Conservation (phyloP, 1,140 invertebrate species). For the Phocides pigmalion region DNA sequence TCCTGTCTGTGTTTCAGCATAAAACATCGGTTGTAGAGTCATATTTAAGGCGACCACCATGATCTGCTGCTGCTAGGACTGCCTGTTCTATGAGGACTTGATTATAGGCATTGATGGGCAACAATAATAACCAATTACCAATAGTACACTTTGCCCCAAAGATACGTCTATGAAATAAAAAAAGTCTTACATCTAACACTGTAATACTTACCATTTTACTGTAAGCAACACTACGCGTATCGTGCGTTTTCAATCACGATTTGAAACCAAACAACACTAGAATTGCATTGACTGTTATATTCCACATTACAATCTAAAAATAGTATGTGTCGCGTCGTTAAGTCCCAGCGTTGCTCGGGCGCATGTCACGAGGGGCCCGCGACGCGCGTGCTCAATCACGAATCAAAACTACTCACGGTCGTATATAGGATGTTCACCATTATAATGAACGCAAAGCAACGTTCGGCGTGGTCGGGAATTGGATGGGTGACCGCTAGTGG, state of each 20-base stretch:
- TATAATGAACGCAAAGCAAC: conserved; percentile 13
- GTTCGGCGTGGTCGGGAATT: background rate
- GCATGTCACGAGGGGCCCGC: conserved; percentile 56
- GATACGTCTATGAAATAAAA: too few relatives aligned
- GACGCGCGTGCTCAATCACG: conserved; percentile 67
- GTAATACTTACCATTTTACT: background rate
- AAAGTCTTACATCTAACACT: too few relatives aligned
- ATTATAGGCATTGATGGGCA: too few relatives aligned
- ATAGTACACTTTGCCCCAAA: too few relatives aligned
- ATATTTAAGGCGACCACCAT: too few relatives aligned
- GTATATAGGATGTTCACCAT: conserved; percentile 16
- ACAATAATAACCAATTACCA: too few relatives aligned
- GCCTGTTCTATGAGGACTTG: too few relatives aligned
- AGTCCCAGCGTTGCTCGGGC: conserved; percentile 54
- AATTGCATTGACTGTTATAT: conserved; percentile 29
- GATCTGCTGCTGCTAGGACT: too few relatives aligned
- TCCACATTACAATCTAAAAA: conserved; percentile 51
- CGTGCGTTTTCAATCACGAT: conserved; percentile 8
- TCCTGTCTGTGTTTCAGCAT: too few relatives aligned
- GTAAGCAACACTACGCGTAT: background rate
- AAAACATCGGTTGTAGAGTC: too few relatives aligned
- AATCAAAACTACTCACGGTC: conserved; percentile 15
- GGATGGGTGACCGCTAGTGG: too few relatives aligned
- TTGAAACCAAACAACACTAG: conserved; percentile 17
- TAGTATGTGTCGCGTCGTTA: conserved; percentile 57